Percentiles rank a stretch among this genome's conserved stretches.
Evolutionary conservation across 2,888 invertebrate genomes (phyloP).

Genomic region (Ectropis crepuscularia): DNA sequence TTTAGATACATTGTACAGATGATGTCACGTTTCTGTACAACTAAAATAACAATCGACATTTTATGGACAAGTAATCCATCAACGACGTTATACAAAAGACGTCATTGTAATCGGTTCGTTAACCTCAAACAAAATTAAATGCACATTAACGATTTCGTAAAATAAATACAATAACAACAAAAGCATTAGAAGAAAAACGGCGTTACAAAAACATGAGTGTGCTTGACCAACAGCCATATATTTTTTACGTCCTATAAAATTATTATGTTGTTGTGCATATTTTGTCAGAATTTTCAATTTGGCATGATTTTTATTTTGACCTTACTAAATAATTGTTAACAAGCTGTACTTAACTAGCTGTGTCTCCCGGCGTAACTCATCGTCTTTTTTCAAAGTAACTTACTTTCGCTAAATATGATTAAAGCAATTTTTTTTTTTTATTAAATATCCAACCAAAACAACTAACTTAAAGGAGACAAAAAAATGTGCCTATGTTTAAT

Average conservation of each 20-base stretch:
- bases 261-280: background rate
- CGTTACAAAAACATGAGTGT: background rate
- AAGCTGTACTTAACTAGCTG: too few species aligned
- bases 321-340: too few species aligned
- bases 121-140: conserved; percentile 48
- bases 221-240: background rate
- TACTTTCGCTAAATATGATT: too few species aligned
- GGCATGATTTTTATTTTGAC: too few species aligned
- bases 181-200: conserved; percentile 32
- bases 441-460: too few species aligned
- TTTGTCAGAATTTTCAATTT: too few species aligned
- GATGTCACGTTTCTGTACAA: background rate
- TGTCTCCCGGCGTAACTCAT: too few species aligned
- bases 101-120: conserved; percentile 53
- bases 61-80: conserved; percentile 19
- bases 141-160: conserved; percentile 45
- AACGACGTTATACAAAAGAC: conserved; percentile 41
- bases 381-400: too few species aligned
- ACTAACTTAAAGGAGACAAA: too few species aligned
- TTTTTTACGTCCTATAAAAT: background rate
- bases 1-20: background rate
- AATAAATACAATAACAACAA: conserved; percentile 41
- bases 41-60: background rate
- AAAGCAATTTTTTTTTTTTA: too few species aligned
- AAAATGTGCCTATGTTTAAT: too few species aligned